phyloP scores from a whole-genome alignment of 2,888 invertebrate genomes.

The Auanema freiburgensis region DNA sequence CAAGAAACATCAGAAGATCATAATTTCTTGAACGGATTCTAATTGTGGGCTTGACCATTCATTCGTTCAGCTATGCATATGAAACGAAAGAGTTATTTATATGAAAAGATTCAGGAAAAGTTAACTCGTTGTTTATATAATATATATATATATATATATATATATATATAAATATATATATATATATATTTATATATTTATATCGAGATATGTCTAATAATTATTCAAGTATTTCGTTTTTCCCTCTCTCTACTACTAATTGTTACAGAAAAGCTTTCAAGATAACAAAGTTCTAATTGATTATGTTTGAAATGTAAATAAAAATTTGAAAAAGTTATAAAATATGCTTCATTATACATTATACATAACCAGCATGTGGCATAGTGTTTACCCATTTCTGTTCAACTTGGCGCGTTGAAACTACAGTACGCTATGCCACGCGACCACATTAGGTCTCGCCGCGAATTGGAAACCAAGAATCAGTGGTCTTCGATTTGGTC shows the following conservation, averaged over 20 bases:
- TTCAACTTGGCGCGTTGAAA: no score
- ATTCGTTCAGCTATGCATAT: no score
- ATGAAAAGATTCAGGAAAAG: no score
- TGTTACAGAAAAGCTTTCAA: background rate
- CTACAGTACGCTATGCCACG: background rate
- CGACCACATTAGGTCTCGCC: conserved; percentile 16
- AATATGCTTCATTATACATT: background rate
- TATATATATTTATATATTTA: background rate
- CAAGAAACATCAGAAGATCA: conserved; percentile 32
- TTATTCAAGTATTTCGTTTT: background rate
- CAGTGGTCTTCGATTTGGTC: conserved; percentile 28
- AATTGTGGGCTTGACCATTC: no score
- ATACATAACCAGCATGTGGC: no score
- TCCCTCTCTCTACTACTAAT: background rate
- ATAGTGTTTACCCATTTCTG: no score
- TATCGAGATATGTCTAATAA: background rate
- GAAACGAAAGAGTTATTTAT: conserved; percentile 2
- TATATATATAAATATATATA: background rate
- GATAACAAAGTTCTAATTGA: background rate
- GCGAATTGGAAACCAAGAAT: conserved; percentile 13
- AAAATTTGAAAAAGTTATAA: conserved; percentile 9
- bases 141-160: background rate
- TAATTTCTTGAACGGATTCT: conserved; percentile 6
- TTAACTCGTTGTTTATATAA: background rate
- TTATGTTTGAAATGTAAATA: background rate